These are phyloP conservation scores for Clepsis dumicolana DNA, from an alignment of 2,888 invertebrate genomes.

Conservation along the genomic window DNA sequence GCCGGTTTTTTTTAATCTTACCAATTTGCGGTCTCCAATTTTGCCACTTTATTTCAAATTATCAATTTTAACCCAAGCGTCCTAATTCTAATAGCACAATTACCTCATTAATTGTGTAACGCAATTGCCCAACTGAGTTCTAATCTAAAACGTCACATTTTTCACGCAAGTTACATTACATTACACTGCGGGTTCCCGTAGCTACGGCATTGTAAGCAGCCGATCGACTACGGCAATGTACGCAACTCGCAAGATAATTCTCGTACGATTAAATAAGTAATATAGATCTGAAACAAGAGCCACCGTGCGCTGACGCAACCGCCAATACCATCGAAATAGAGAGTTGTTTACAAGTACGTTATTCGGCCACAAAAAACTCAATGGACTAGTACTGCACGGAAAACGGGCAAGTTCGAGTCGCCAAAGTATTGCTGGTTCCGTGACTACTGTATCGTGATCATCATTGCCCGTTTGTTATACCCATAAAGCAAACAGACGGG, in stretches of 20 bases:
- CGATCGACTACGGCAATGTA: too few relatives aligned
- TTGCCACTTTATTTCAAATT: background rate
- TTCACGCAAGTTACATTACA: too few relatives aligned
- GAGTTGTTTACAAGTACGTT: slow-evolving; percentile 67
- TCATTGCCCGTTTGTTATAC: too few relatives aligned
- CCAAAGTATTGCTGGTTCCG: background rate
- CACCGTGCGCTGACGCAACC: slow-evolving; percentile 28
- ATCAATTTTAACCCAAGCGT: slow-evolving; percentile 2
- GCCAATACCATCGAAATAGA: slow-evolving; percentile 62
- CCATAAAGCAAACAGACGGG: too few relatives aligned
- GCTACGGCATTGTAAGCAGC: too few relatives aligned
- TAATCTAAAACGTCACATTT: too few relatives aligned
- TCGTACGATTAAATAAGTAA: too few relatives aligned
- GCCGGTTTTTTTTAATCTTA: background rate
- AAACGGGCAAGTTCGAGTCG: slow-evolving; percentile 12
- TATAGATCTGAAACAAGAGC: slow-evolving; percentile 19
- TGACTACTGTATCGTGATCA: background rate
- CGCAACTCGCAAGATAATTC: too few relatives aligned
- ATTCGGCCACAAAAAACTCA: slow-evolving; percentile 30
- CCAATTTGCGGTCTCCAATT: background rate
- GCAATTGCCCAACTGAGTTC: slow-evolving; percentile 35
- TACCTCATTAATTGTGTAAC: slow-evolving; percentile 24
- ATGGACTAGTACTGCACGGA: slow-evolving; percentile 16
- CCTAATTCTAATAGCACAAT: slow-evolving; percentile 29
- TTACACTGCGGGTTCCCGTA: too few relatives aligned